These are phyloP conservation scores for Microcebus tavaratra DNA, from an alignment of 2,113 vertebrate genomes.

Conservation along the genomic window DNA sequence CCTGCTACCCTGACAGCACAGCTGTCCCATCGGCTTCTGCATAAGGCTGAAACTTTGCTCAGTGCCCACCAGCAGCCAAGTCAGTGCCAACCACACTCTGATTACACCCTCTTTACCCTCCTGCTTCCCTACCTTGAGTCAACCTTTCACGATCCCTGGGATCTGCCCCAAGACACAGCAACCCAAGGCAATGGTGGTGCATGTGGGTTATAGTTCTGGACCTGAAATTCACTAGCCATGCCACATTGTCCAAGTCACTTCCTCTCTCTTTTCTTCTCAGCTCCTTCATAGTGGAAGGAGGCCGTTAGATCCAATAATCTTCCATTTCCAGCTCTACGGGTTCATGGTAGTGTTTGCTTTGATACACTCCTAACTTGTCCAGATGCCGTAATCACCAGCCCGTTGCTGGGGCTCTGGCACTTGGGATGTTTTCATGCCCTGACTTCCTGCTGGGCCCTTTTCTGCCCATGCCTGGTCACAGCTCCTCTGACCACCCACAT, in stretches of 20 bases:
- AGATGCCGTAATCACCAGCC: background rate
- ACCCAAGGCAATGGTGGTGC: background rate
- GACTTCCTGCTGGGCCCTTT: background rate
- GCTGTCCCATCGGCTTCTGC: too few species aligned
- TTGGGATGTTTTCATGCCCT: background rate
- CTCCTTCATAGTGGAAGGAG: background rate
- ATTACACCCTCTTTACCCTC: background rate
- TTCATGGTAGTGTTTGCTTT: background rate
- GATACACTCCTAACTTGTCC: background rate
- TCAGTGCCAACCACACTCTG: background rate
- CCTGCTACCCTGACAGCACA: background rate
- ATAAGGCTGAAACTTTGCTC: background rate
- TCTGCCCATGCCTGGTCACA: too few species aligned
- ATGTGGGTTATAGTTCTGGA: background rate
- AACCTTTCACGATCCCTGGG: background rate
- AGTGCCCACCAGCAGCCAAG: background rate
- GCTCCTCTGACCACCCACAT: background rate
- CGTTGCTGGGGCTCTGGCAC: background rate
- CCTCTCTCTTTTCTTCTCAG: background rate
- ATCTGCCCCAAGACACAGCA: background rate
- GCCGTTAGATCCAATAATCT: background rate
- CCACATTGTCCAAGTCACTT: background rate
- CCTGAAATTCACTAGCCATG: background rate
- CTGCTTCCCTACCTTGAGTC: background rate
- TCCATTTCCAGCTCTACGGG: background rate